A percentile compares a stretch with the other conserved stretches of the same genome.
Conservation (phyloP, 2,888 invertebrate genomes). For the Clepsis dumicolana region DNA sequence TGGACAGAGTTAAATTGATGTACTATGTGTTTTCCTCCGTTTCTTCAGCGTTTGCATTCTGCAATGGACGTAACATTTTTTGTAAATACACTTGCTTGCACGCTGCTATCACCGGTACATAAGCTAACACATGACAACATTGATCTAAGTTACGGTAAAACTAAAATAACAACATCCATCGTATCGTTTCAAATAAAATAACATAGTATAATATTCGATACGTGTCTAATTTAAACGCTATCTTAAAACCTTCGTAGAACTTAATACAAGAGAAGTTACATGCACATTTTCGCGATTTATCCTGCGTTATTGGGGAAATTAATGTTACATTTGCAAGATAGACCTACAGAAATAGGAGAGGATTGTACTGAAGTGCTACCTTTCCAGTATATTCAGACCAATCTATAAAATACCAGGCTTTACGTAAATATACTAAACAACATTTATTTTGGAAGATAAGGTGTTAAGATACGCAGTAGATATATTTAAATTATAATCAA, state of each 20-base stretch:
- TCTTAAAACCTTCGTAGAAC: conserved; percentile 47
- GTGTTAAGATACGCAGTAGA: conserved; percentile 64
- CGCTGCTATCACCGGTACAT: conserved; percentile 53
- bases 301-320: conserved; percentile 8
- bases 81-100: conserved; percentile 65
- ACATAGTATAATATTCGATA: conserved; percentile 53
- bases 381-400: conserved; percentile 59
- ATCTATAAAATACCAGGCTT: conserved; percentile 65
- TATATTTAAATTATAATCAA: conserved; percentile 62
- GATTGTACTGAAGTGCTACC: conserved; percentile 59
- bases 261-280: conserved; percentile 63
- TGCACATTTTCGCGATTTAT: conserved; percentile 59
- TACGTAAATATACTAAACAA: conserved; percentile 72
- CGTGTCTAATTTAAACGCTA: conserved; percentile 47
- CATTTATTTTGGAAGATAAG: conserved; percentile 86
- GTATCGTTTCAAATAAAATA: conserved; percentile 55
- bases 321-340: conserved; percentile 45
- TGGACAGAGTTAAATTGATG: conserved; percentile 70
- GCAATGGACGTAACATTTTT: conserved; percentile 80
- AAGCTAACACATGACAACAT: conserved; percentile 78
- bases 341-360: conserved; percentile 54
- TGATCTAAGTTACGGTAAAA: conserved; percentile 70
- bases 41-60: conserved; percentile 80
- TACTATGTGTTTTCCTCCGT: conserved; percentile 79
- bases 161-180: conserved; percentile 56